Base-by-base conservation (phyloP, 2,113 vertebrate species). In the Potamarius usumacintae region DNA sequence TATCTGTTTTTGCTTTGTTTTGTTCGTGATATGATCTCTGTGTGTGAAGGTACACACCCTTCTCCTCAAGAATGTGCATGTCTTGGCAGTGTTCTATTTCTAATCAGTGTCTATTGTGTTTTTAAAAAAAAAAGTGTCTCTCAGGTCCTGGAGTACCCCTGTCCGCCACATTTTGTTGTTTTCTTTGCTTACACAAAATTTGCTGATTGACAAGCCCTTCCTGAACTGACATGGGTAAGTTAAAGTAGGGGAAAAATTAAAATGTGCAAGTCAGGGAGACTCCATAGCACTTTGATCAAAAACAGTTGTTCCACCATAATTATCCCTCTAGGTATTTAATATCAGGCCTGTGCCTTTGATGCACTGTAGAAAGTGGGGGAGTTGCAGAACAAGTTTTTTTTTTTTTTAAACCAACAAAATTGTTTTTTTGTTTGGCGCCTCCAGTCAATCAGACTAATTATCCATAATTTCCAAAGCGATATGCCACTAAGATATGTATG, bases 11-110 rank as follows among this genome's bases (percentile, higher is more conserved):
- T 27, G 42, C 42, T 42, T 42, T 42, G 42, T 42, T 42, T 42
- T 42, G 42, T 42, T 42, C 34, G 17, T 72, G 83, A 88, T 80
- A 58, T 81, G 30, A 88, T 86, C 86, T 81, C 60, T 58, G 74
- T 63, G 79, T 83, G 60, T 65, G 8, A 69, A 78, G 48, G 83
- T 88, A 89, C 90, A 89, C 82, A 30, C 81, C 88, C 90, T 86
- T 85, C 63, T 84, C 34, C 87, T 85, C 79, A 50, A 50, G 60
- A 88, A 88, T 88, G 81, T 77, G 76, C 57, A 58, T 90, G 81
- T 65, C 2, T 76, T 74, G 52, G 12, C 42, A 58, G 58, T 87
- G 80, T 11, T 69, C 63, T 87, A 76, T 84, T 72, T 63, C 17
- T 53, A 88, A 53, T 78, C 65, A 84, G 27, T 82, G 48, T 27